Conservation (phyloP, 2,888 invertebrate species). For the Gastrophysa polygoni region DNA sequence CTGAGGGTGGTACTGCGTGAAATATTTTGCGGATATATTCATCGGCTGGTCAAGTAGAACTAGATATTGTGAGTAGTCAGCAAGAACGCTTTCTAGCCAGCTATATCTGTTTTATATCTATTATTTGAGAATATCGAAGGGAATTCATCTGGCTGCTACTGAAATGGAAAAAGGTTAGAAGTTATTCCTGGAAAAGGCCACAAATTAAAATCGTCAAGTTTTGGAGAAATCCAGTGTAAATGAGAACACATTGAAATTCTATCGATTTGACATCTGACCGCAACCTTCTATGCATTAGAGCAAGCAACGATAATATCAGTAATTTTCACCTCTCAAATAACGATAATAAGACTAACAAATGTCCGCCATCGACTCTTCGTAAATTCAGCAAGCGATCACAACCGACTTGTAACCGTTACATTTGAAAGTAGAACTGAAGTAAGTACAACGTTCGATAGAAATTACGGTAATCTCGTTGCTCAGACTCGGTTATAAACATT, state of each 20-base stretch:
- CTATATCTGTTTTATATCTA: too few relatives aligned
- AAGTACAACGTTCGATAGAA: slow-evolving; percentile 29
- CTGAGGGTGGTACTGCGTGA: too few relatives aligned
- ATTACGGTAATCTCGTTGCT: slow-evolving; percentile 27
- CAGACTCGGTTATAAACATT: slow-evolving; percentile 25
- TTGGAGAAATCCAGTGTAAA: background rate
- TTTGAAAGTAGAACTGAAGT: slow-evolving; percentile 47
- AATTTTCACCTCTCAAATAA: background rate
- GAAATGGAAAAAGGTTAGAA: too few relatives aligned
- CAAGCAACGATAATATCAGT: background rate
- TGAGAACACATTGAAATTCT: background rate
- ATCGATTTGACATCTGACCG: background rate
- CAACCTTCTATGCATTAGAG: background rate
- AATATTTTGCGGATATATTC: too few relatives aligned
- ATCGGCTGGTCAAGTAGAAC: too few relatives aligned
- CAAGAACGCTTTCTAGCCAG: too few relatives aligned
- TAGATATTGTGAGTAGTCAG: too few relatives aligned
- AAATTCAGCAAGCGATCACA: slow-evolving; percentile 29
- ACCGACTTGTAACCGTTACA: slow-evolving; percentile 46
- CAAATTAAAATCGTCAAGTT: too few relatives aligned
- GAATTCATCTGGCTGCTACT: too few relatives aligned
- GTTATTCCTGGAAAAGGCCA: too few relatives aligned
- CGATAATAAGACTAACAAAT: background rate
- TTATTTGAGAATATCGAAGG: too few relatives aligned
- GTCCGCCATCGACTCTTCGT: slow-evolving; percentile 9